Evolutionary conservation across 2,888 invertebrate genomes (phyloP), one percentile per base, ranked within the genome.

Genomic region (Pantelozetes paolii): DNA sequence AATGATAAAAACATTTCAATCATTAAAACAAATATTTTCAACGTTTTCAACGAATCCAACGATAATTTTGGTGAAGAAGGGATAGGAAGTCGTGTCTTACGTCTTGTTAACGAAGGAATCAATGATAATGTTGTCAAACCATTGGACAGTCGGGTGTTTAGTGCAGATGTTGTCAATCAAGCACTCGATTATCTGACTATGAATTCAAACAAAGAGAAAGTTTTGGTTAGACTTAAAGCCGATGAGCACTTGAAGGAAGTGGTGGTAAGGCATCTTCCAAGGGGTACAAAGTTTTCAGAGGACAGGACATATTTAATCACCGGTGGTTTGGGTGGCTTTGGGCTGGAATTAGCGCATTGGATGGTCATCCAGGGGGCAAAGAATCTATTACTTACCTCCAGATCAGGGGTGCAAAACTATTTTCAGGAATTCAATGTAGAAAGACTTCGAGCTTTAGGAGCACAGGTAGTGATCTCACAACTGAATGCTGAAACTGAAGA

Each of bases 311-410:
- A 85, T 80, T 80, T 86, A 50, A 83, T 86, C 75, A 82, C 84
- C 83, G 81, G 91, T 74, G 96, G 97, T 72, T 86, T 98, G 67
- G 98, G 98, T 77, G 98, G 98, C 3, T 97, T 99, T 84, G 98
- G 98, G 30, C 85, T 98, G 77, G 98, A 99, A 84, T 84, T 99
- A 78, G 89, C 90, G 57, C 87, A 91, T 78, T 96, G 95, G 95
- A 84, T 99, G 82, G 87, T 93, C 73, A 84, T 84, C 70, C 88
- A 96, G 76, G 98, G 98, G 20, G 96, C 94, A 23, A 89, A 86
- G 72, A 87, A 89, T 79, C 84, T 98, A 48, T 88, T 96, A 71
- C 86, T 98, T 23, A 93, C 91, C 28, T 94, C 95, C 13, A 87
- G 98, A 79, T 89, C 90, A 77, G 97, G 97, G 62, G 86, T 96